Conservation (phyloP, 2,113 vertebrate genomes). For the Pycnonotus jocosus region DNA sequence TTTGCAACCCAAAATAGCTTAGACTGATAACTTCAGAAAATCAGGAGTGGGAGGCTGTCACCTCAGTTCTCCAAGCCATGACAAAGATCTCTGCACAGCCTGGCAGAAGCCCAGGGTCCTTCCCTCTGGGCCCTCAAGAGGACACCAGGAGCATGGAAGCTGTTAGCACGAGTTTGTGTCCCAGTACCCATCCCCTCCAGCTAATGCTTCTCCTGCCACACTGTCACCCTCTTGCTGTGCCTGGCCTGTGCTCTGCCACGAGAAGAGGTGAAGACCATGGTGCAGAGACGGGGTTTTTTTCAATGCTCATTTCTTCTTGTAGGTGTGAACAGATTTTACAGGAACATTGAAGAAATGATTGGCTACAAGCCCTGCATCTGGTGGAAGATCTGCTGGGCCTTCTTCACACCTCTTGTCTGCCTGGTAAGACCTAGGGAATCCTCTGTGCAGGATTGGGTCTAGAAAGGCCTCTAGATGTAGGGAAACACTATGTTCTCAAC, state of each 20-base stretch:
- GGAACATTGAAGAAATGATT: slow-evolving; percentile 90
- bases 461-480: background rate
- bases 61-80: background rate
- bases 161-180: background rate
- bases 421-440: slow-evolving; percentile 70
- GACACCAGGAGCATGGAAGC: background rate
- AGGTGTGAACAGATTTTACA: slow-evolving; percentile 88
- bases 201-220: background rate
- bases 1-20: background rate
- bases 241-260: background rate
- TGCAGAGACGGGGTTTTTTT: background rate
- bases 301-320: background rate
- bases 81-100: background rate
- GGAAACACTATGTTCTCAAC: background rate
- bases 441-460: background rate
- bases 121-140: background rate
- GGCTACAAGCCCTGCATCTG: slow-evolving; percentile 84
- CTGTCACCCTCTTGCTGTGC: background rate
- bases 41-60: background rate
- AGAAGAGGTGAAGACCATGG: background rate
- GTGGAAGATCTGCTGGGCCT: slow-evolving; percentile 89
- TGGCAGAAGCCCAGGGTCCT: background rate
- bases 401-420: slow-evolving; percentile 85
- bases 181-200: background rate
- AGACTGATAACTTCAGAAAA: background rate